These are phyloP conservation scores for Dendrocincla fuliginosa DNA, from an alignment of 2,797 vertebrate species.

Conservation along the genomic window DNA sequence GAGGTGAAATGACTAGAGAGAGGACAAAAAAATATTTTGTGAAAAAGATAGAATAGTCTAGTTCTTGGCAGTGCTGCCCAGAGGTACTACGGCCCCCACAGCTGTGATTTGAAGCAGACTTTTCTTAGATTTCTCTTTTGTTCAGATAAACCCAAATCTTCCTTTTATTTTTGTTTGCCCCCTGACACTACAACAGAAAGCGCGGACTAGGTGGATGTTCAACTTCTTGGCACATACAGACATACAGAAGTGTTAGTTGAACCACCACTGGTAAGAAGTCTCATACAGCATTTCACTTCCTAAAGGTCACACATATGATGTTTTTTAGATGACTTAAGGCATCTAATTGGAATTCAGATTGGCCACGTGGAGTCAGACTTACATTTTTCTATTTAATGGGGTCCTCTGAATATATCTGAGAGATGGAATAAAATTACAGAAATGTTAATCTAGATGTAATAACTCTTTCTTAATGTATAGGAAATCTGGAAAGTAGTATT, in stretches of 20 bases:
- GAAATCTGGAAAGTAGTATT: not conserved
- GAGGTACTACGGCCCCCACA: rapidly evolving
- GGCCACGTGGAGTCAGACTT: not conserved
- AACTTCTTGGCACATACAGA: not conserved
- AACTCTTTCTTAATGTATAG: not conserved
- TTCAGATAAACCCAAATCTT: not conserved
- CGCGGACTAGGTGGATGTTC: not conserved
- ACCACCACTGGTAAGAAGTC: not conserved
- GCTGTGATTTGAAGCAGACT: not conserved
- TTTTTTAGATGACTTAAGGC: not conserved
- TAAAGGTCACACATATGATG: not conserved
- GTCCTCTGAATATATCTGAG: not conserved
- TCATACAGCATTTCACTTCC: not conserved
- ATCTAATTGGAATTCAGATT: not conserved
- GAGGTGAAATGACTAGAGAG: not conserved
- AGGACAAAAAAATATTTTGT: not conserved
- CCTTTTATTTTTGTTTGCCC: no score
- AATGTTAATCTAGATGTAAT: not conserved
- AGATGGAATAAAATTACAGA: not conserved
- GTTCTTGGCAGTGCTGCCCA: not conserved
- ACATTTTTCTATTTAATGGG: not conserved
- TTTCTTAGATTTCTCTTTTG: not conserved
- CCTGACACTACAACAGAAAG: not conserved
- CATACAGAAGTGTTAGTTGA: not conserved
- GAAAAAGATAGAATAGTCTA: not conserved